phyloP scores from a whole-genome alignment of 2,797 vertebrate species.

The Pagetopsis macropterus region DNA sequence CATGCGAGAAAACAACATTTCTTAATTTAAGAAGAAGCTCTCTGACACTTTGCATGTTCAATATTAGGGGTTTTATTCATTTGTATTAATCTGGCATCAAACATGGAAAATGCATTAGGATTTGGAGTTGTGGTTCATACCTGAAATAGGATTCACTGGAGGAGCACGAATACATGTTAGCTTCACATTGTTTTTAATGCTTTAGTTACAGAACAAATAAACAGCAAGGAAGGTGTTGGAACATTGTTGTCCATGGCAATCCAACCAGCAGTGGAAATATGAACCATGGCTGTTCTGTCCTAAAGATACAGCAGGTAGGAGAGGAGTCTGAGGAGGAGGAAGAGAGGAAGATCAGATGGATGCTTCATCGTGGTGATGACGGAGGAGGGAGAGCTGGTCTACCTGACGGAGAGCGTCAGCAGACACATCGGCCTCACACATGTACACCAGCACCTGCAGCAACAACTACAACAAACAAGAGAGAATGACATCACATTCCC shows the following conservation, averaged over 20 bases:
- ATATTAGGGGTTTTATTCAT: background rate
- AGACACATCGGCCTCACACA: conserved; percentile 87
- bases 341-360: conserved; percentile 80
- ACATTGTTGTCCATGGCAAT: background rate
- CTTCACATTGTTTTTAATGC: background rate
- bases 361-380: conserved; percentile 88
- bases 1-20: too few relatives aligned
- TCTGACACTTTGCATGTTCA: background rate
- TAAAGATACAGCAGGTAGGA: conserved; percentile 26
- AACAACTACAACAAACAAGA: background rate
- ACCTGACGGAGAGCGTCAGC: conserved; percentile 89
- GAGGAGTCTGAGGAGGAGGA: conserved; percentile 45
- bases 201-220: background rate
- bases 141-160: background rate
- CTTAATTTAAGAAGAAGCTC: background rate
- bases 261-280: background rate
- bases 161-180: too few relatives aligned
- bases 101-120: background rate
- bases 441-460: conserved; percentile 26
- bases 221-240: background rate
- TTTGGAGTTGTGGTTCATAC: background rate
- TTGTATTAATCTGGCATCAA: background rate
- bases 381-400: conserved; percentile 89
- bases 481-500: too few relatives aligned
- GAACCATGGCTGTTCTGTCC: background rate